A percentile compares a stretch with the other conserved stretches of the same genome.
These are phyloP conservation scores for Botia almorhae DNA, from an alignment of 2,797 vertebrate genomes.

Conservation along the genomic window DNA sequence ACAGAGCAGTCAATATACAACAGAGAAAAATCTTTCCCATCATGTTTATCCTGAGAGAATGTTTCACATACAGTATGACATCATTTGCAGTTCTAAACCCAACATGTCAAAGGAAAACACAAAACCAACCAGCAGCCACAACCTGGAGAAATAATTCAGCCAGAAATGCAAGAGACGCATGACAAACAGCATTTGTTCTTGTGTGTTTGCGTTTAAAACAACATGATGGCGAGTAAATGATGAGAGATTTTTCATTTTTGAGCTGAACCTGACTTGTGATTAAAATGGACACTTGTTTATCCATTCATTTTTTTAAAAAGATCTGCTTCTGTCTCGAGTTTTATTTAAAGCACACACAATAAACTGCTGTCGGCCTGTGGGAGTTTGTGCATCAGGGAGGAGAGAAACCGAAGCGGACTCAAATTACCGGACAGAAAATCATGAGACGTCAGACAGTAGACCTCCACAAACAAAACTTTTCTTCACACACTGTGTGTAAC, in stretches of 20 bases:
- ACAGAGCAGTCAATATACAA: neutral
- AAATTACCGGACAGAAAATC: conserved; percentile 23
- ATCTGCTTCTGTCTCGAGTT: neutral
- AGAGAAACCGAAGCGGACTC: neutral
- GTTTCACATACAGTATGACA: neutral
- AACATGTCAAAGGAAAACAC: neutral
- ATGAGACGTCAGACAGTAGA: neutral
- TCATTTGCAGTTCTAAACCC: neutral
- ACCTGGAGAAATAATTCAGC: neutral
- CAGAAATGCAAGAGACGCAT: neutral
- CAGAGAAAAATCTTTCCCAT: conserved; percentile 7
- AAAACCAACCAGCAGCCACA: neutral
- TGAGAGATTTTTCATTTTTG: neutral
- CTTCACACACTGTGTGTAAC: no score
- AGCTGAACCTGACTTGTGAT: neutral
- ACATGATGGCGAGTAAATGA: neutral
- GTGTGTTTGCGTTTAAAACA: neutral
- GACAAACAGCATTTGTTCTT: neutral
- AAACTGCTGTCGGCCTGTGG: conserved; percentile 19
- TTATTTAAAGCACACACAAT: neutral
- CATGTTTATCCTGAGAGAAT: neutral
- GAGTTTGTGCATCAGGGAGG: conserved; percentile 19
- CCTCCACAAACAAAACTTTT: conserved; percentile 3
- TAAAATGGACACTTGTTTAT: neutral
- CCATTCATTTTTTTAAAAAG: neutral